Evolutionary conservation across 1,140 invertebrate genomes (phyloP), one percentile per base, ranked within the genome.

Genomic region (Capitella teleta): DNA sequence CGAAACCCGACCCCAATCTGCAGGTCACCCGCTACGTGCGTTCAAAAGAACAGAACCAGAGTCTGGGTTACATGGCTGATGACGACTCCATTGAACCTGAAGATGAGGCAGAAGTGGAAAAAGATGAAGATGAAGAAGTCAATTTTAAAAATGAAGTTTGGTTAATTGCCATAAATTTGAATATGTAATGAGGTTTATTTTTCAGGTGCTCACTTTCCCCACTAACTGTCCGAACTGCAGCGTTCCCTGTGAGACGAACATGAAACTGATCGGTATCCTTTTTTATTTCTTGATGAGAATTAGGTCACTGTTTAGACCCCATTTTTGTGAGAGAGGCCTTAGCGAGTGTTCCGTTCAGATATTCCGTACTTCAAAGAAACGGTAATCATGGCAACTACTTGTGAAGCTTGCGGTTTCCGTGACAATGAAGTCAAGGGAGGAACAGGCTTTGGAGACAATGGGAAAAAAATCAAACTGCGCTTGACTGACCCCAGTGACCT

Each of bases 401-500:
- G 95, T 70, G 91, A 95, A 16, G 58, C 59, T 2, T 99, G 95
- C 74, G 94, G 93, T 0, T 78, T 84, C 64, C 78, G 83, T 62
- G 91, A 89, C 2, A 96, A 88, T 68, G 92, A 96, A 74, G 90
- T 98, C 0, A 98, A 98, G 73, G 86, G 88, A 25, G 91, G 91
- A 0, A 77, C 83, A 45, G 92, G 92, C 0, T 85, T 98, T 36
- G 89, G 91, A 68, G 77, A 83, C 0, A 76, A 82, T 54, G 95
- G 93, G 1, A 76, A 84, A 0, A 80, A 74, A 49, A 86, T 94
- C 43, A 82, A 82, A 57, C 78, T 98, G 1, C 76, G 77, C 40
- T 76, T 98, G 10, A 78, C 77, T 0, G 75, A 73, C 30, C 78
- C 74, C 47, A 78, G 83, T 24, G 95, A 98, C 72, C 82, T 98